These are phyloP conservation scores for Hydrocynus forskahlii DNA, from an alignment of 2,797 vertebrate species.

Conservation along the genomic window DNA sequence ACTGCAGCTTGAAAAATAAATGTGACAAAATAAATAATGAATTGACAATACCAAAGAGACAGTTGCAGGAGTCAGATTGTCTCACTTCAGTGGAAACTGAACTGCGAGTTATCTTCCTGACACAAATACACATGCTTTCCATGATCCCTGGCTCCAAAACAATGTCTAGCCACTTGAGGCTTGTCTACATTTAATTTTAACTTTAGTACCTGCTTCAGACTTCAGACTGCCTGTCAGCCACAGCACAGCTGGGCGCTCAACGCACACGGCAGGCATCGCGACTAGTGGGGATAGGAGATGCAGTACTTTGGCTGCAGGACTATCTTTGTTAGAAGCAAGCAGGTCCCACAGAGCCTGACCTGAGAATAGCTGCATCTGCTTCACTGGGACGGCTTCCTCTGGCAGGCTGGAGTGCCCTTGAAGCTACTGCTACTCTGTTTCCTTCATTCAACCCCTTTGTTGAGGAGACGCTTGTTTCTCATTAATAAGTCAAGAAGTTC, in stretches of 20 bases:
- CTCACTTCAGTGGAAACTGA: constrained; percentile 65
- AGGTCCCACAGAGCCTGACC: constrained; percentile 53
- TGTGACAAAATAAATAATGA: constrained; percentile 69
- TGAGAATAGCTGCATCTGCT: constrained; percentile 58
- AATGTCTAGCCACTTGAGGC: constrained; percentile 63
- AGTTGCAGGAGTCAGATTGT: constrained; percentile 55
- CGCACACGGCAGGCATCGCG: constrained; percentile 45
- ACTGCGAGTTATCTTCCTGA: constrained; percentile 66
- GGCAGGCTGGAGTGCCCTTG: constrained; percentile 31
- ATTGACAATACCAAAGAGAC: constrained; percentile 55
- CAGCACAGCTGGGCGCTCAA: constrained; percentile 41
- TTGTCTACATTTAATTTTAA: constrained; percentile 61
- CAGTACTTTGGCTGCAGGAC: constrained; percentile 53
- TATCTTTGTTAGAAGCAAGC: constrained; percentile 50
- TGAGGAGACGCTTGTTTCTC: neutral
- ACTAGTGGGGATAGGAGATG: constrained; percentile 50
- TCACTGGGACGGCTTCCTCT: constrained; percentile 29
- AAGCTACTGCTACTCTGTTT: constrained; percentile 21
- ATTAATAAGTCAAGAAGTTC: constrained; percentile 8
- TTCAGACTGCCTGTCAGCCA: constrained; percentile 46
- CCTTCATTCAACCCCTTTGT: constrained; percentile 1
- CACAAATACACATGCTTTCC: constrained; percentile 64
- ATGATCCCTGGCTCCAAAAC: constrained; percentile 66
- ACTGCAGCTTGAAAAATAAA: constrained; percentile 62
- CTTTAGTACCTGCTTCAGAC: constrained; percentile 57